Conservation (phyloP, 2,888 invertebrate genomes). For the Hemistola chrysoprasaria region DNA sequence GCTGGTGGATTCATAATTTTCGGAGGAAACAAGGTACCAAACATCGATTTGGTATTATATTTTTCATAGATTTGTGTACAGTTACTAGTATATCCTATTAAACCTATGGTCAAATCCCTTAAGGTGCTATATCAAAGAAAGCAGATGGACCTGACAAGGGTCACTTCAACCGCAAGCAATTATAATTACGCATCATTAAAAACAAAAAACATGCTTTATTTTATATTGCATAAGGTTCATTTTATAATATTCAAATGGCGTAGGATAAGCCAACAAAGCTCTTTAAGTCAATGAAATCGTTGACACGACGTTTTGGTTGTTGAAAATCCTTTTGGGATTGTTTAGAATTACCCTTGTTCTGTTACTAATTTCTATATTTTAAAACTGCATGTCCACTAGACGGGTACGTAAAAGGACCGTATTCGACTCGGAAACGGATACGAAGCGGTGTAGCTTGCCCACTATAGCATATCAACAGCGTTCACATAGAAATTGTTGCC, state of each 20-base stretch:
- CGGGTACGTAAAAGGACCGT: too few species aligned
- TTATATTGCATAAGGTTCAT: neutral
- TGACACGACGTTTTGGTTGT: neutral
- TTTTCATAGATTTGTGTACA: too few species aligned
- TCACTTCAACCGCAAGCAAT: neutral
- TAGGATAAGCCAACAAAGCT: neutral
- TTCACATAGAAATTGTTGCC: too few species aligned
- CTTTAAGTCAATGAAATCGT: slow-evolving; percentile 1
- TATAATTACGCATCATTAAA: slow-evolving; percentile 4
- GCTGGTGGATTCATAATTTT: too few species aligned
- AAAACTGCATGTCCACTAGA: too few species aligned
- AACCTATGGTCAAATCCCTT: neutral
- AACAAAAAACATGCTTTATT: neutral
- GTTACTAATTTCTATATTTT: too few species aligned
- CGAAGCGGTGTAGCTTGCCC: too few species aligned
- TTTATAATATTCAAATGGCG: neutral
- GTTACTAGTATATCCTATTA: neutral
- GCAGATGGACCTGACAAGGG: slow-evolving; percentile 6
- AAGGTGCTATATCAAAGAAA: slow-evolving; percentile 2
- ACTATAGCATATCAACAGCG: too few species aligned
- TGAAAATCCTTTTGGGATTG: neutral
- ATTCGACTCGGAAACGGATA: too few species aligned
- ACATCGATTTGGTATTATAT: too few species aligned
- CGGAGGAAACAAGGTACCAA: too few species aligned
- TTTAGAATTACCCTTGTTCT: too few species aligned